Percentiles rank a stretch among this genome's conserved stretches.
These are phyloP conservation scores for Cenopis cana DNA, from an alignment of 2,888 invertebrate species.

Conservation along the genomic window DNA sequence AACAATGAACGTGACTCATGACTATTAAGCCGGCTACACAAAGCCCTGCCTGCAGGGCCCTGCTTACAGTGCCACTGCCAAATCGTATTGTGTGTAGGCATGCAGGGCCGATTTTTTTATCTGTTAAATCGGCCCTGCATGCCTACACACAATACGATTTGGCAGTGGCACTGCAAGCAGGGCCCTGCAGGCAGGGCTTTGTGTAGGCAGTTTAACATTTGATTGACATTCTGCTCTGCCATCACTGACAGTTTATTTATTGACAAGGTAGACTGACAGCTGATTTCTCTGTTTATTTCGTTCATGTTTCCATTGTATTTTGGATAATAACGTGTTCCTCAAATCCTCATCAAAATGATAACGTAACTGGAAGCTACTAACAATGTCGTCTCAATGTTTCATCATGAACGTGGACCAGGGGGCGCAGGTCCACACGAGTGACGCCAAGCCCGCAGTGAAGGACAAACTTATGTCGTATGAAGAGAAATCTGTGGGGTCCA, in stretches of 20 bases:
- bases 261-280: conserved; percentile 2
- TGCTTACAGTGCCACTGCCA: too few relatives aligned
- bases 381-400: conserved; percentile 63
- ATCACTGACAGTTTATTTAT: conserved; percentile 2
- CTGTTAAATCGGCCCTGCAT: too few relatives aligned
- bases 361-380: conserved; percentile 19
- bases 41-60: too few relatives aligned
- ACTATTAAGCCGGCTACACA: too few relatives aligned
- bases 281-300: conserved; percentile 27
- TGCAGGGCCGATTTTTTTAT: too few relatives aligned
- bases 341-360: conserved; percentile 22
- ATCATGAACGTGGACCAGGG: conserved; percentile 61
- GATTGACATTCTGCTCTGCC: neutral
- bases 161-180: too few relatives aligned
- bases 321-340: neutral
- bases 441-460: conserved; percentile 60
- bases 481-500: conserved; percentile 79
- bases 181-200: too few relatives aligned
- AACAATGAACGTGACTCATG: conserved; percentile 6
- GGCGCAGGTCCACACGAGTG: conserved; percentile 51
- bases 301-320: conserved; percentile 16
- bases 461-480: conserved; percentile 80
- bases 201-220: too few relatives aligned
- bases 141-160: too few relatives aligned
- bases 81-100: too few relatives aligned